A percentile compares a stretch with the other conserved stretches of the same genome.
phyloP scores from a whole-genome alignment of 2,113 vertebrate species.

The Desmodus rotundus region DNA sequence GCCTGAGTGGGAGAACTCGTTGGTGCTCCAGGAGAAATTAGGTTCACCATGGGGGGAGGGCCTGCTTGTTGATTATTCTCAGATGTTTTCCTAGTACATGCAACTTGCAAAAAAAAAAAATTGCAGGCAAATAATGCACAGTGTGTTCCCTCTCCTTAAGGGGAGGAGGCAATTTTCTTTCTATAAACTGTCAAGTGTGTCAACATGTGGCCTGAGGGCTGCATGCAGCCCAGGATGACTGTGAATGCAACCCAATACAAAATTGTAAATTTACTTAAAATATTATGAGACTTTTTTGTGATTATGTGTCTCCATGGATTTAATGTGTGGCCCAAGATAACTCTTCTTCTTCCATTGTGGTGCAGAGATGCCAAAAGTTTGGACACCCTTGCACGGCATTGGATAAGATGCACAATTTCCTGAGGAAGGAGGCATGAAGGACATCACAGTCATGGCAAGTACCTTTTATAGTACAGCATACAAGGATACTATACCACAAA shows the following conservation, averaged over 20 bases:
- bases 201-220: too few relatives aligned
- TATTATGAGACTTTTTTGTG: too few relatives aligned
- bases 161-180: background rate
- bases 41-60: accelerated
- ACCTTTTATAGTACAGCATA: too few relatives aligned
- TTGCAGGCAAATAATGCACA: background rate
- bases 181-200: background rate
- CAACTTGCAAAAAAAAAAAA: background rate
- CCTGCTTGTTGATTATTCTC: background rate
- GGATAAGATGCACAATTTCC: background rate
- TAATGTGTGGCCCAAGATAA: too few relatives aligned
- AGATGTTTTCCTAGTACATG: background rate
- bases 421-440: background rate
- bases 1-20: background rate
- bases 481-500: too few relatives aligned
- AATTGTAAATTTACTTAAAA: too few relatives aligned
- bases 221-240: too few relatives aligned
- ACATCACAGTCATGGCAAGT: background rate
- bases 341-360: too few relatives aligned
- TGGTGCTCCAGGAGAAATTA: background rate
- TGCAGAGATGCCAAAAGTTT: too few relatives aligned
- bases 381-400: background rate
- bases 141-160: background rate
- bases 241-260: too few relatives aligned
- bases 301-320: too few relatives aligned